Evolutionary conservation across 2,113 vertebrate species (phyloP).

Genomic region (Synchiropus splendidus): DNA sequence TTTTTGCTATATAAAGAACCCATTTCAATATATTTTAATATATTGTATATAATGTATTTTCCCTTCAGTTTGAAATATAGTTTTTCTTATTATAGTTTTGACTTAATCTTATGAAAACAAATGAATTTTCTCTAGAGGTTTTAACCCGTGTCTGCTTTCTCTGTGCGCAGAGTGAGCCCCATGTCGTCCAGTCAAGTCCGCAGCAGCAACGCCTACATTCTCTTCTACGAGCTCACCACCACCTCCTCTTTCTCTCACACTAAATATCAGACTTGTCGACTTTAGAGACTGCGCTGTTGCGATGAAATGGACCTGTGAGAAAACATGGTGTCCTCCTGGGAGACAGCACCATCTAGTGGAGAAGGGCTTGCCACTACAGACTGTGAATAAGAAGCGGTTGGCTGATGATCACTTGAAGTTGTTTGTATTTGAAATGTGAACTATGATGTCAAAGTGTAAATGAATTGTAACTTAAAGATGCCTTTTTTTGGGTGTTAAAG

Average conservation of each 20-base stretch:
- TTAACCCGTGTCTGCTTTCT: too few species aligned
- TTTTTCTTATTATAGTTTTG: too few species aligned
- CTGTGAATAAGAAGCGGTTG: slow-evolving; percentile 5
- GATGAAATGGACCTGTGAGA: neutral
- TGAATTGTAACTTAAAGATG: neutral
- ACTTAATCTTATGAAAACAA: too few species aligned
- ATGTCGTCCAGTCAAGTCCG: slow-evolving; percentile 89
- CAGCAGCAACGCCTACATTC: slow-evolving; percentile 86
- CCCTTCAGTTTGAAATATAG: too few species aligned
- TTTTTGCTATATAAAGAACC: too few species aligned
- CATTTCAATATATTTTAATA: too few species aligned
- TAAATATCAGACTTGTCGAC: slow-evolving; percentile 58
- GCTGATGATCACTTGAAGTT: neutral
- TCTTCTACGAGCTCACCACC: slow-evolving; percentile 88
- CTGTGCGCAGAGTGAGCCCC: slow-evolving; percentile 74
- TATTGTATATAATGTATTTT: too few species aligned
- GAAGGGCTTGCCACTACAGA: slow-evolving; percentile 12
- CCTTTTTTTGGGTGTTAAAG: neutral
- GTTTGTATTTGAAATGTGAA: neutral
- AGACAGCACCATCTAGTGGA: slow-evolving; percentile 24
- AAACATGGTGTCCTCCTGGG: neutral
- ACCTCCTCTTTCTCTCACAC: slow-evolving; percentile 74
- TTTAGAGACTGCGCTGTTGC: slow-evolving; percentile 13
- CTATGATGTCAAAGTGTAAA: too few species aligned
- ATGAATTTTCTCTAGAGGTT: too few species aligned